Base-by-base conservation (phyloP, 2,797 vertebrate genomes). In the Phoebastria nigripes region DNA sequence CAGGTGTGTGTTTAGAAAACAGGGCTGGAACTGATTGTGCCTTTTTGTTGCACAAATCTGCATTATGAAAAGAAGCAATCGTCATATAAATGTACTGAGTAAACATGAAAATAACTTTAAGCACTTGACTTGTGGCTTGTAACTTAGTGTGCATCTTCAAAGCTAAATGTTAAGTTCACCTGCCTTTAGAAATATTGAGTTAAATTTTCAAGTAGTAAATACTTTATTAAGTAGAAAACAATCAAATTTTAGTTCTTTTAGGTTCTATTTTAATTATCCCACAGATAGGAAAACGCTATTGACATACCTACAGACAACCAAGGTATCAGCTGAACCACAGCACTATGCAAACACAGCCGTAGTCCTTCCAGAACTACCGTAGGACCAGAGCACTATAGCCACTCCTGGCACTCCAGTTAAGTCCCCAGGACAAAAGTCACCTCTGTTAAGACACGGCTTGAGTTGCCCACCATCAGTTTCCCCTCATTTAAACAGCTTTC, bases 51-150 rank as follows among this genome's bases (percentile, higher is more conserved):
- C 6, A 59, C 8, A 94, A 61, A 56, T 46, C 9, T 73, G 29
- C 20, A n/a, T 70, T 62, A 84, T 2, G 24, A 71, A 87, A 90
- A 89, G 63, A 77, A 86, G 35, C 8, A 90, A 39, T 15, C 15
- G 8, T 52, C 58, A 69, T 33, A 44, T 12, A 84, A 81, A 54
- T 9, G 6, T 52, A 82, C 35, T 61, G 33, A 90, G 95, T 63
- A 76, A 95, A 87, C 42, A 90, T 6, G 33, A 82, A 86, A 95
- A 82, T 70, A 92, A 49, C 69, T 86, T 91, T 15, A 71, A 81
- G 28, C 22, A 70, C 82, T 84, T 93, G 46, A 78, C 39, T 71
- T 79, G 54, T 72, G 41, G 24, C 56, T 91, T 87, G 16, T 41
- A 89, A 84, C 33, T 66, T 47, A 44, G 21, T 3, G 12, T 46